A percentile compares a stretch with the other conserved stretches of the same genome.
These are phyloP conservation scores for Lepisosteus osseus DNA, from an alignment of 2,113 vertebrate genomes.

Conservation along the genomic window DNA sequence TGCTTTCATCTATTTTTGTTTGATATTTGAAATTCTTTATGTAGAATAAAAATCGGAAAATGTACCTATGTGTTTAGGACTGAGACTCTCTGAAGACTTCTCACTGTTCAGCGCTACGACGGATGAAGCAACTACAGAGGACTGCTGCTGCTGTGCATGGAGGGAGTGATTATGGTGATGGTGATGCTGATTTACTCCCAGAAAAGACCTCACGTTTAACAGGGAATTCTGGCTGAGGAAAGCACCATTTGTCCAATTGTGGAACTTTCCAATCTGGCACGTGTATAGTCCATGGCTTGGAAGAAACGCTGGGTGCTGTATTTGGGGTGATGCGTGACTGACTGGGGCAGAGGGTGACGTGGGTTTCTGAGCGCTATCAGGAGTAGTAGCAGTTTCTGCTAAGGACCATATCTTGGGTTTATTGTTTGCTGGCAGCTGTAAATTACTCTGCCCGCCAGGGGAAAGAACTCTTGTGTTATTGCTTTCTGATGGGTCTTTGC, in stretches of 20 bases:
- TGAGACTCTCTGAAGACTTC: slow-evolving; percentile 77
- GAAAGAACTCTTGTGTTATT: slow-evolving; percentile 77
- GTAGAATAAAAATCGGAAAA: too few relatives aligned
- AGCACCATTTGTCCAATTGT: slow-evolving; percentile 96
- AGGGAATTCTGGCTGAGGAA: slow-evolving; percentile 94
- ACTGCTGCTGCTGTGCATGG: slow-evolving; percentile 72
- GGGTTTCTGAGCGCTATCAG: slow-evolving; percentile 85
- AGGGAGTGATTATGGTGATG: slow-evolving; percentile 68
- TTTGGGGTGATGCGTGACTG: slow-evolving; percentile 70
- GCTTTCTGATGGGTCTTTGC: slow-evolving; percentile 74
- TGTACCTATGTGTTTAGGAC: slow-evolving; percentile 93
- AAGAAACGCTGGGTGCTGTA: slow-evolving; percentile 93
- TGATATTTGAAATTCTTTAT: too few relatives aligned
- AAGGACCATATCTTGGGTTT: slow-evolving; percentile 99
- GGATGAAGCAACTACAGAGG: slow-evolving; percentile 73
- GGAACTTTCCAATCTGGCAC: slow-evolving; percentile 96
- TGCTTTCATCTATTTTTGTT: too few relatives aligned
- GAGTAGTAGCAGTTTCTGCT: slow-evolving; percentile 94
- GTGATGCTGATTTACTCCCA: slow-evolving; percentile 87
- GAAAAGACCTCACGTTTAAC: slow-evolving; percentile 90
- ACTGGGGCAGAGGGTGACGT: slow-evolving; percentile 71
- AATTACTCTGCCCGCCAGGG: slow-evolving; percentile 70
- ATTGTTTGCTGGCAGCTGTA: slow-evolving; percentile 80
- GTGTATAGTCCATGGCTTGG: slow-evolving; percentile 98
- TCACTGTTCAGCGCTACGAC: slow-evolving; percentile 72